Evolutionary conservation across 1,140 invertebrate genomes (phyloP), one percentile per base, ranked within the genome.

Genomic region (Tenebrio molitor): DNA sequence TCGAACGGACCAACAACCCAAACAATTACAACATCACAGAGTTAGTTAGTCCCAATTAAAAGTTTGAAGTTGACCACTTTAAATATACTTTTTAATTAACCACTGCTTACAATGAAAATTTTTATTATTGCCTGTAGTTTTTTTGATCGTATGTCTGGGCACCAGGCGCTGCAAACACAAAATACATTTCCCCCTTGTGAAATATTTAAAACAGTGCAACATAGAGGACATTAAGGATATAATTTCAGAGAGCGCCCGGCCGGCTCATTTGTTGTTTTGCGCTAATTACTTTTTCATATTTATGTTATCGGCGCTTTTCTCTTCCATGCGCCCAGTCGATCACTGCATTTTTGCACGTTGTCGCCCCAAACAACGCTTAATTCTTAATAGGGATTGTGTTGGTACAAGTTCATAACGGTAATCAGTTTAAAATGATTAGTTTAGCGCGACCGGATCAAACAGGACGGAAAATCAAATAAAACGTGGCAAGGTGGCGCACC

Each of bases 381-480:
- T n/a, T n/a, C n/a, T n/a, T n/a, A n/a, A n/a, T n/a, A 5, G 19
- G 15, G 10, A 21, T n/a, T 50, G 44, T 21, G 44, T 10, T 17
- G 2, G 44, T 16, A 10, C 23, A 58, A 10, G 36, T 39, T 39
- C 12, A 29, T 58, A 14, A 23, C 21, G 50, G 29, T 23, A 58
- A 58, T 58, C 23, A 58, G 50, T 29, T 58, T 21, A 58, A 58
- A 58, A 58, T 58, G 10, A 58, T 58, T 58, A 58, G 50, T 58
- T 58, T 58, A 58, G 21, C 50, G 50, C 21, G 12, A 21, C 50
- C 23, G 23, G 15, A 58, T 15, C 50, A 58, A 50, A 58, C 23
- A 58, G 50, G 7, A 58, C 50, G 23, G 50, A 58, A 58, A 58
- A 58, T 58, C 50, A 58, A 58, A 58, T 58, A 58, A 58, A 58